Conservation (phyloP, 1,140 invertebrate species). For the Cyrtorhinus lividipennis region DNA sequence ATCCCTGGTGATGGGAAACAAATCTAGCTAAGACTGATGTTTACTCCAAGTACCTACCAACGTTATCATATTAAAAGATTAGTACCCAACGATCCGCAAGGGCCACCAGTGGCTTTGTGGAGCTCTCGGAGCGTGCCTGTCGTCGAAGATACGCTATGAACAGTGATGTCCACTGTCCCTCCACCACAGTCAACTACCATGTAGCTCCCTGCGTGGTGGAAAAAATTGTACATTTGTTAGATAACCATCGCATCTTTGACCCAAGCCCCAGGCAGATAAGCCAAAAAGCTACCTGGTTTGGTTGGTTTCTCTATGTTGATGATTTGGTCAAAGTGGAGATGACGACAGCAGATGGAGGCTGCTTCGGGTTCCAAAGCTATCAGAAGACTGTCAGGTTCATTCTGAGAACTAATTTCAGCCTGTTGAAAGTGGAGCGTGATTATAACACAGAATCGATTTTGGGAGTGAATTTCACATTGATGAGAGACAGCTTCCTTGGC, state of each 20-base stretch:
- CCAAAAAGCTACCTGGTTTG: not conserved
- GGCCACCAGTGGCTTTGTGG: slow-evolving; percentile 42
- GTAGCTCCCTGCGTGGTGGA: slow-evolving; percentile 23
- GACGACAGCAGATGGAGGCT: slow-evolving; percentile 43
- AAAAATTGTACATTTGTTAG: no score
- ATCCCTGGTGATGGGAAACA: slow-evolving; percentile 32
- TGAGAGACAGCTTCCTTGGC: no score
- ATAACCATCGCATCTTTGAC: no score
- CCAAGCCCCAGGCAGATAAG: no score
- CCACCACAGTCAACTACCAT: slow-evolving; percentile 49
- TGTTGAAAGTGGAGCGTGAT: no score
- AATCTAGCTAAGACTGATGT: not conserved
- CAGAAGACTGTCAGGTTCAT: slow-evolving; percentile 36
- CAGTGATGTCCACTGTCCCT: slow-evolving; percentile 48
- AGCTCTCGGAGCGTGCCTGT: slow-evolving; percentile 37
- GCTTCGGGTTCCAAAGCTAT: slow-evolving; percentile 48
- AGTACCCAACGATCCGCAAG: slow-evolving; percentile 37
- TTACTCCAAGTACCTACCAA: no score
- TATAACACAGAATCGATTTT: no score
- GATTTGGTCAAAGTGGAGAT: slow-evolving; percentile 28
- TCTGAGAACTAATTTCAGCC: slow-evolving; percentile 37
- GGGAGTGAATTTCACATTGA: no score
- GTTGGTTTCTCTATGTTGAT: slow-evolving; percentile 6
- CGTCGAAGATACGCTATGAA: slow-evolving; percentile 38
- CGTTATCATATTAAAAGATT: not conserved